phyloP scores from a whole-genome alignment of 2,888 invertebrate genomes.

The Protonemura montana region DNA sequence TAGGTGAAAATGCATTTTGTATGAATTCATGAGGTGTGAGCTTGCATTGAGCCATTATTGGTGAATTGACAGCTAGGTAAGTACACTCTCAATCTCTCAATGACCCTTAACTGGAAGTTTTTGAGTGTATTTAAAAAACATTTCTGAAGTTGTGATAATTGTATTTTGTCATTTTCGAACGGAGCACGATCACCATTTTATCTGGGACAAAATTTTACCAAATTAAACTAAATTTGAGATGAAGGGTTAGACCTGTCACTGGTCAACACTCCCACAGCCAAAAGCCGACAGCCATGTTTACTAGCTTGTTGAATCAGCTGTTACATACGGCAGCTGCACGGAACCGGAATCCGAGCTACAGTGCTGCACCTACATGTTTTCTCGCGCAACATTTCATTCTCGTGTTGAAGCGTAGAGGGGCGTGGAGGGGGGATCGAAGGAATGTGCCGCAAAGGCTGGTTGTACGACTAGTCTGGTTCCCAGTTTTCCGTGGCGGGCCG shows the following conservation, averaged over 20 bases:
- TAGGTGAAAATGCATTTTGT: constrained; percentile 87
- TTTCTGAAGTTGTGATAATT: neutral
- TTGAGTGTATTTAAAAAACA: neutral
- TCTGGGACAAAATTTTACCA: neutral
- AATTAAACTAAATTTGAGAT: neutral
- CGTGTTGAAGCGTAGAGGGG: constrained; percentile 43
- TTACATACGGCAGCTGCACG: constrained; percentile 7
- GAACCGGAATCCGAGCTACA: constrained; percentile 26
- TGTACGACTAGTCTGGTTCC: constrained; percentile 57
- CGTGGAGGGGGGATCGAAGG: constrained; percentile 46
- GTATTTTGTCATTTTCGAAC: neutral
- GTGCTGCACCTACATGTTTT: constrained; percentile 40
- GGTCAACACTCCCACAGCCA: constrained; percentile 28
- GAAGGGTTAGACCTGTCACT: constrained; percentile 29
- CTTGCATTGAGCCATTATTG: constrained; percentile 67
- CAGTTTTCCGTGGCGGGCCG: constrained; percentile 68
- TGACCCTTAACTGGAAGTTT: neutral
- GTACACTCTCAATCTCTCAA: too few relatives aligned
- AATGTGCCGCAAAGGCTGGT: constrained; percentile 46
- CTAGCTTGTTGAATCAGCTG: constrained; percentile 30
- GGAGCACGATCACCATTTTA: neutral
- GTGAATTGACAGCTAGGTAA: neutral
- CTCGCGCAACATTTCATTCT: constrained; percentile 46
- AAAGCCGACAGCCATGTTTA: constrained; percentile 29
- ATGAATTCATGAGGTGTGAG: constrained; percentile 85